Evolutionary conservation across 2,797 vertebrate genomes (phyloP), one percentile per base, ranked within the genome.

Genomic region (Remorina albescens): DNA sequence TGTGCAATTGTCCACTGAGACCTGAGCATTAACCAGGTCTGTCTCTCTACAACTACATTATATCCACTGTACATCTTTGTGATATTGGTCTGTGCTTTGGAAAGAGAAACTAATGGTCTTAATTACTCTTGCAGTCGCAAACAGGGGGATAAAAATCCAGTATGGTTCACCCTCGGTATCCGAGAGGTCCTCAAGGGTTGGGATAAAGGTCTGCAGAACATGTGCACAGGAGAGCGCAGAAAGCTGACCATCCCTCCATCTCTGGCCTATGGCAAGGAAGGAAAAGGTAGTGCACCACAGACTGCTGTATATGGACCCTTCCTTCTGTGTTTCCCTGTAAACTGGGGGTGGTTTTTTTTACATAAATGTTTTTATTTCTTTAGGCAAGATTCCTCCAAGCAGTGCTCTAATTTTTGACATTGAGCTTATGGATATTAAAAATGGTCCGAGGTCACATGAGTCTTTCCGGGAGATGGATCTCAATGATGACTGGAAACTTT

Each of bases 381-480:
- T 42, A 99, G 98, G 98, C 61, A 96, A 97, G 94, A 97, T 99
- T 67, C 97, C 98, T 49, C 95, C 97, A 23, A 88, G 96, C 66
- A 99, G 96, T 67, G 96, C 95, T 1, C 18, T 99, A n/a, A 92
- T 98, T 87, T 99, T 99, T 94, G 95, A 97, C 61, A 94, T 99
- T 53, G 96, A 98, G 83, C 93, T 99, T 76, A 86, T 98, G 44
- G 98, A 99, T 79, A 98, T 99, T 75, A 91, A 94, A 90, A 98
- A 97, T 87, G 98, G 98, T 65, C 98, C 97, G 47, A 93, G 97
- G 67, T 99, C 98, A 21, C 97, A 99, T 2, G 97, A 98, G 2
- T 96, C 97, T 15, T 99, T 99, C 88, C 95, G 95, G 79, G 95
- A 97, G 83, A 99, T 99, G 97, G 97, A 99, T 87, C 96, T 99